Conservation (phyloP, 2,113 vertebrate genomes). For the Mugil cephalus region DNA sequence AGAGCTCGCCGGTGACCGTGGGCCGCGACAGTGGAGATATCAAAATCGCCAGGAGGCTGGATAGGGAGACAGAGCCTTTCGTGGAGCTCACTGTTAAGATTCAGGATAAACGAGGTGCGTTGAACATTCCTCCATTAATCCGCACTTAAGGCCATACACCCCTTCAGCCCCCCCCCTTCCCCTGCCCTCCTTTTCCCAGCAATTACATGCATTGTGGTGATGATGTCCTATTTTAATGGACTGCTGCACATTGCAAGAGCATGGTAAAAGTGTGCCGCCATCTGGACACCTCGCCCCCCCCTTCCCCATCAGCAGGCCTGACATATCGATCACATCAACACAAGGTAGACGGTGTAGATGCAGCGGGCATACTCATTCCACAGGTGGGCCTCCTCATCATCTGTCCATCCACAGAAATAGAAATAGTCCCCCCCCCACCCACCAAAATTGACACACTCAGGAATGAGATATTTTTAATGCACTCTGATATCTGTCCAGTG, state of each 20-base stretch:
- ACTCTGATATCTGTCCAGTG: not conserved
- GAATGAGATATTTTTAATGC: too few species aligned
- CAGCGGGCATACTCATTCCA: constrained; percentile 46
- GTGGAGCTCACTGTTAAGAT: constrained; percentile 88
- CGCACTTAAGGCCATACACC: constrained; percentile 26
- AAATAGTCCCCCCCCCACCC: not conserved
- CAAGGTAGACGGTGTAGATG: constrained; percentile 13
- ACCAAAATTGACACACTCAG: not conserved
- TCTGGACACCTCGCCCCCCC: constrained; percentile 61
- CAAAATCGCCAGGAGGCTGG: constrained; percentile 82
- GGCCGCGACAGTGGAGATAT: constrained; percentile 87
- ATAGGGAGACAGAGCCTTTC: constrained; percentile 84
- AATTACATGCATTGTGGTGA: constrained; percentile 56
- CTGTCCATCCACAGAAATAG: not conserved
- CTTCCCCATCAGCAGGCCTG: constrained; percentile 26
- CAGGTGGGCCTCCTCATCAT: constrained; percentile 59
- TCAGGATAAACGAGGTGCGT: constrained; percentile 88
- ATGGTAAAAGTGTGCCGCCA: constrained; percentile 57
- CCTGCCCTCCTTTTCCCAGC: not conserved
- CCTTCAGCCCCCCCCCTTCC: too few species aligned
- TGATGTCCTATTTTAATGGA: constrained; percentile 60
- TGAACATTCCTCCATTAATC: constrained; percentile 47
- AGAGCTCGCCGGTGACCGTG: constrained; percentile 83
- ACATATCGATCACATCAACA: constrained; percentile 27
- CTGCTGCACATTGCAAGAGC: constrained; percentile 39